Evolutionary conservation across 1,140 invertebrate species (phyloP).

Genomic region (Leptinotarsa defecta): DNA sequence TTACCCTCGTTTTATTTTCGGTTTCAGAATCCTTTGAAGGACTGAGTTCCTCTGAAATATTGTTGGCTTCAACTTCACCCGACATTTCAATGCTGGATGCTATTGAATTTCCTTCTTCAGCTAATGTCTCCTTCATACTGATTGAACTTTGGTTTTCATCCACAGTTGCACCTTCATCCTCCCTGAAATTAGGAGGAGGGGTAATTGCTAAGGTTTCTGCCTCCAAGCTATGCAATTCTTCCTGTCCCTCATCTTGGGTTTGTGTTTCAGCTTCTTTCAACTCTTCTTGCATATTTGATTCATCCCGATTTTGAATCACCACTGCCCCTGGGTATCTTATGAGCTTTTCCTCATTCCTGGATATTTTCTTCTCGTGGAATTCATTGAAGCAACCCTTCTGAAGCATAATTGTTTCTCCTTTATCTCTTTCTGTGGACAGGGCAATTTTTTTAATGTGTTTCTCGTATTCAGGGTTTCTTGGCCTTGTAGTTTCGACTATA

Average conservation of each 20-base stretch:
- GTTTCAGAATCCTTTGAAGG: not conserved
- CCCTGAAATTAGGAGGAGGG: not conserved
- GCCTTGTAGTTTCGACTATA: constrained; percentile 36
- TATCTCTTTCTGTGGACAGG: constrained; percentile 36
- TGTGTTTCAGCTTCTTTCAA: constrained; percentile 5
- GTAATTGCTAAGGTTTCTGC: not conserved
- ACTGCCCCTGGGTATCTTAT: not conserved
- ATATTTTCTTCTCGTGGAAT: constrained; percentile 46
- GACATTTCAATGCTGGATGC: no score
- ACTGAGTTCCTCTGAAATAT: no score
- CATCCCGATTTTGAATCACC: not conserved
- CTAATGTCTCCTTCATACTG: not conserved
- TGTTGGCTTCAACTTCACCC: no score
- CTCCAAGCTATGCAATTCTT: not conserved
- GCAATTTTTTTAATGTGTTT: constrained; percentile 44
- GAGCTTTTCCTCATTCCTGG: constrained; percentile 19
- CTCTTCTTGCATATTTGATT: not conserved
- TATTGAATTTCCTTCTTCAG: not conserved
- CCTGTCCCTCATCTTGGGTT: not conserved
- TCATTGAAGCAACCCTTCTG: constrained; percentile 50
- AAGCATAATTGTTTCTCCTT: constrained; percentile 39
- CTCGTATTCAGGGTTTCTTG: constrained; percentile 43
- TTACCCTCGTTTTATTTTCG: not conserved
- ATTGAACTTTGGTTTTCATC: no score
- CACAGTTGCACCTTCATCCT: not conserved